Evolutionary conservation across 2,797 vertebrate genomes (phyloP), one percentile per base, ranked within the genome.

Genomic region (Rhadinocentrus ornatus): DNA sequence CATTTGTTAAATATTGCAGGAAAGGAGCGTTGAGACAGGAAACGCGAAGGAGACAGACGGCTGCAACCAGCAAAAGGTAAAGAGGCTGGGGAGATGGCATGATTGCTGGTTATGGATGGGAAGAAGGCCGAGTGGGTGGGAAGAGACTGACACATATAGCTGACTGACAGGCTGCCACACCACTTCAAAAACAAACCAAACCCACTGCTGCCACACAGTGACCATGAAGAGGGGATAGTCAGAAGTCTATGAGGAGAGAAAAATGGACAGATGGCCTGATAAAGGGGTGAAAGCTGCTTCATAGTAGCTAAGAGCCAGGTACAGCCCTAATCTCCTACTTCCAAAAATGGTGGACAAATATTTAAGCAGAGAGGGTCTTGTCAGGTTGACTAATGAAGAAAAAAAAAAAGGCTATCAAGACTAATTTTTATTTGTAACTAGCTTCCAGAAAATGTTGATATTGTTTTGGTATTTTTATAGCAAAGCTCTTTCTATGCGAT

Each of bases 1-100:
- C 84, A 86, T 91, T 89, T 87, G 89, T 73, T 90, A 88, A 91
- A 91, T 91, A 91, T 91, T 84, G 87, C 82, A 87, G 62, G 48
- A 63, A 52, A 73, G 29, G 22, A 84, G 79, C 13, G 7, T 31
- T 75, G 68, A 74, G 66, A 77, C 73, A 85, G 89, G 76, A 74
- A 76, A 83, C 50, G 75, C 75, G 78, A 82, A 67, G 82, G 83
- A 83, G 89, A 90, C 85, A 0, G 20, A 86, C 0, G 0, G 15
- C 76, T 85, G 74, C 31, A 80, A 87, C 60, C 71, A 61, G 61
- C 10, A 11, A 77, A 85, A 87, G 77, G 81, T 77, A 83, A 75
- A 86, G 88, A 77, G 76, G 84, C 65, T 55, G 64, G 73, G 75
- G 86, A 88, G 80, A 85, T 80, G 82, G 84, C 73, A 81, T 88